Evolutionary conservation across 2,888 invertebrate genomes (phyloP).

Genomic region (Phasia obesa): DNA sequence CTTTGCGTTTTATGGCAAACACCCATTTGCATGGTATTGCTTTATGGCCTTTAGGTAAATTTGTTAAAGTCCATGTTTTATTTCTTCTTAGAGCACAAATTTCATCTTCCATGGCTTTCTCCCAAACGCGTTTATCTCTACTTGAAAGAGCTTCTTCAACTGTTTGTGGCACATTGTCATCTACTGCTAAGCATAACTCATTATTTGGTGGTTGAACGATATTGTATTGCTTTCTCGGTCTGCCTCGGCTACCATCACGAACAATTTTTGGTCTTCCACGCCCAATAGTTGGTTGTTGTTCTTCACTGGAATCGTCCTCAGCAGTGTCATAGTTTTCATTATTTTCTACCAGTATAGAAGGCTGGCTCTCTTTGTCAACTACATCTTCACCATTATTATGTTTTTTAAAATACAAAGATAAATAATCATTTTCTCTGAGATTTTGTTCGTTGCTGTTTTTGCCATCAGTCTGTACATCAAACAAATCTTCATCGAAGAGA

Average conservation of each 20-base stretch:
- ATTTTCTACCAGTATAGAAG: too few relatives aligned
- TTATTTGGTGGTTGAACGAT: not conserved
- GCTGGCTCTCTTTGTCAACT: too few relatives aligned
- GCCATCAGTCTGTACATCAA: too few relatives aligned
- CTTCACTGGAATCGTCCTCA: constrained; percentile 7
- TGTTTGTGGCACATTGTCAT: constrained; percentile 20
- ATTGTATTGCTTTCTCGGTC: not conserved
- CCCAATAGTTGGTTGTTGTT: not conserved
- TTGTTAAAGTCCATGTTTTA: not conserved
- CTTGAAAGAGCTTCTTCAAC: constrained; percentile 3
- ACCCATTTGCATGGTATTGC: constrained; percentile 58
- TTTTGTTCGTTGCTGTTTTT: too few relatives aligned
- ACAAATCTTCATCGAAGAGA: too few relatives aligned
- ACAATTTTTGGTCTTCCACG: constrained; percentile 18
- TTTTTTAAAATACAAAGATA: too few relatives aligned
- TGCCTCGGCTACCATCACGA: not conserved
- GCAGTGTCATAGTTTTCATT: constrained; percentile 26
- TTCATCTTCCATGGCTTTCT: constrained; percentile 30
- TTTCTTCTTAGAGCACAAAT: constrained; percentile 1
- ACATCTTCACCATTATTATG: too few relatives aligned
- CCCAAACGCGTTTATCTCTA: not conserved
- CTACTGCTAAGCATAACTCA: constrained; percentile 6
- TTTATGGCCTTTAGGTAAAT: constrained; percentile 1
- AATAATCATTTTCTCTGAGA: too few relatives aligned
- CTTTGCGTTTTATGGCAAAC: constrained; percentile 50